Evolutionary conservation across 1,140 invertebrate genomes (phyloP).

Genomic region (Drosophila ohnishii): DNA sequence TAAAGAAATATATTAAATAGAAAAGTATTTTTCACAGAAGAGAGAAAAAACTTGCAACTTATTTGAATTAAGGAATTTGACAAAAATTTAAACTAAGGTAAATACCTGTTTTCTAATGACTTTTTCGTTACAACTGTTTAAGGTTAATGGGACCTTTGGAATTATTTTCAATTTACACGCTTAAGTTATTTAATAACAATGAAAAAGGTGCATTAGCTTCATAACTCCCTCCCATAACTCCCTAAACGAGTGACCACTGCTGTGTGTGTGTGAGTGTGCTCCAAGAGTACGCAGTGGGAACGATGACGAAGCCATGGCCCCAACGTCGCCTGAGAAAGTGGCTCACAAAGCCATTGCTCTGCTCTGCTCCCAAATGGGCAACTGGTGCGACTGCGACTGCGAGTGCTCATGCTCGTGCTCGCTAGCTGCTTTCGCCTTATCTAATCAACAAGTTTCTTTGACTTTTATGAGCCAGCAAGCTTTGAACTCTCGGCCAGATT

Average conservation of each 20-base stretch:
- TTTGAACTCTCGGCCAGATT: conserved; percentile 36
- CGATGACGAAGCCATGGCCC: conserved; percentile 44
- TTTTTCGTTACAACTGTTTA: not conserved
- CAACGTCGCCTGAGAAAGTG: conserved; percentile 52
- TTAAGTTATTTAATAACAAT: conserved; percentile 23
- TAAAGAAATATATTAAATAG: not conserved
- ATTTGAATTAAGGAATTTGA: not conserved
- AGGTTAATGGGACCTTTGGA: not conserved
- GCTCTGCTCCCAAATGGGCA: conserved; percentile 29
- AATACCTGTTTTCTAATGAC: not conserved
- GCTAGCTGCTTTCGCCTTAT: conserved; percentile 54
- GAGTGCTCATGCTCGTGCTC: conserved; percentile 15
- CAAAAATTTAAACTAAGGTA: not conserved
- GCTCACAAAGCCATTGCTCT: conserved; percentile 33
- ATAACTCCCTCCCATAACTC: conserved; percentile 1
- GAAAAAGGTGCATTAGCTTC: conserved; percentile 2
- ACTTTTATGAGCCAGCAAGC: conserved; percentile 54
- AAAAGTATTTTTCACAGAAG: not conserved
- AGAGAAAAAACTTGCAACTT: not conserved
- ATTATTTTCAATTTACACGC: conserved; percentile 11
- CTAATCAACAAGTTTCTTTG: conserved; percentile 77
- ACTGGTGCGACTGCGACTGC: conserved; percentile 3
- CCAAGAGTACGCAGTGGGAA: conserved; percentile 7
- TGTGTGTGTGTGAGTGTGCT: conserved; percentile 20
- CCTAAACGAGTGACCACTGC: conserved; percentile 19